Evolutionary conservation across 92 coral and sea anemone species (phyloP).

Genomic region (Phenganax subtilis): DNA sequence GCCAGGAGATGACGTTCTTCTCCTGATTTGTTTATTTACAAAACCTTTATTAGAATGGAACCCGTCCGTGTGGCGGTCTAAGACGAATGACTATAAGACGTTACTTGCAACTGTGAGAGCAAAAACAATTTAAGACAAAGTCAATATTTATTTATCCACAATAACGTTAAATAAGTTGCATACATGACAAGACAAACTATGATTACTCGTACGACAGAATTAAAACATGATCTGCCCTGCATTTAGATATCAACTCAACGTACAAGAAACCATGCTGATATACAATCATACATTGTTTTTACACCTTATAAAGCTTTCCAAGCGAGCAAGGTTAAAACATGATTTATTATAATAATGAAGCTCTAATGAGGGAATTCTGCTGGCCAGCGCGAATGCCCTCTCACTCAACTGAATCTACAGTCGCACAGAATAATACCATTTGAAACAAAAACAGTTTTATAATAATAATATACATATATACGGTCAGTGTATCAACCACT

Average conservation of each 20-base stretch:
- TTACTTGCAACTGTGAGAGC: neutral
- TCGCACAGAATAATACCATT: conserved; percentile 39
- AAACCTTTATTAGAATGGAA: no score
- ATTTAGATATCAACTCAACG: conserved; percentile 12
- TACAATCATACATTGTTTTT: conserved; percentile 9
- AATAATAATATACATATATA: neutral
- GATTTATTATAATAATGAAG: neutral
- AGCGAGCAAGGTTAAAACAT: conserved; percentile 42
- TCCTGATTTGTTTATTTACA: no score
- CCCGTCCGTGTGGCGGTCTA: no score
- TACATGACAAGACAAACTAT: neutral
- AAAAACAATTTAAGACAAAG: neutral
- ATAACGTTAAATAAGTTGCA: conserved; percentile 7
- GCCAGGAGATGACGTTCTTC: no score
- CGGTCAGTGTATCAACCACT: conserved; percentile 39
- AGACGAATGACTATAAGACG: no score
- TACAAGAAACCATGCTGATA: neutral
- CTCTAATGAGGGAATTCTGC: conserved; percentile 23
- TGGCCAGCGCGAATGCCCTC: conserved; percentile 37
- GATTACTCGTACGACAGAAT: conserved; percentile 1
- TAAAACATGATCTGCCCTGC: neutral
- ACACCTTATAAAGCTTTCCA: conserved; percentile 24
- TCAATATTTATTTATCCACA: conserved; percentile 13
- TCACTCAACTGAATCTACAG: conserved; percentile 51
- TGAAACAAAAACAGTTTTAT: neutral